Base-by-base conservation (phyloP, 2,797 vertebrate species). In the Telmatherina bonti region DNA sequence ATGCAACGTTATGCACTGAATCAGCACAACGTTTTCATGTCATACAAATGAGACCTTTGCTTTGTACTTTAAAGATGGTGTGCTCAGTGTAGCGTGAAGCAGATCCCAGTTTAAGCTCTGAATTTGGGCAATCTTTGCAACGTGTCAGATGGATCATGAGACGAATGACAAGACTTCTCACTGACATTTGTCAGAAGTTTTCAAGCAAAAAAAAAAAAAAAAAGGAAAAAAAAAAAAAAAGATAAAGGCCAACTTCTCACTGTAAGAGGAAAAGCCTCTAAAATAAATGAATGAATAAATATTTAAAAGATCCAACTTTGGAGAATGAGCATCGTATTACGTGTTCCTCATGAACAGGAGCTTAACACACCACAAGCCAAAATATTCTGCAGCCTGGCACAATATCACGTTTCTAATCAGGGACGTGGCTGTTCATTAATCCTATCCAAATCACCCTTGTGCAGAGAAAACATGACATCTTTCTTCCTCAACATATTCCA, bases 401-500 rank as follows among this genome's bases (percentile, higher is more conserved):
- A 13, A 60, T 49, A 20, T 65, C 51, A 43, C 18, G 60, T 47
- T 33, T 71, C 18, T 57, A 43, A 68, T 70, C 74, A 12, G 64
- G 30, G 24, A 57, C 55, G 26, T 1, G 63, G 12, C 36, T 53
- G 31, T 51, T 76, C 59, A 75, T 76, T 61, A 56, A 65, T 52
- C 56, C 59, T 6, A 69, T 76, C 27, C 49, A 55, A 64, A 60
- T 43, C 29, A 38, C 43, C 15, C 49, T 22, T 24, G 7, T n/a
- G 36, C 61, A 33, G 64, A 70, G 51, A 41, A 41, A 83, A 61
- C 57, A 31, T 68, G 63, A 63, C 26, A 31, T 13, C 29, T 26
- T 74, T 62, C 26, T 29, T 12, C 62, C 49, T 15, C 52, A 51
- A 15, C 1, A 38, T 27, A 12, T 75, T 80, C 61, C 45, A 64